Evolutionary conservation across 2,113 vertebrate genomes (phyloP).

Genomic region (zebrafish (Danio rerio)): GRCz12tu NC_133177.1:55760001-55760500

Average conservation of each 20-base stretch:
- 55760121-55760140: conserved; percentile 56
- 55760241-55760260: background rate
- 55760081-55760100: conserved; percentile 63
- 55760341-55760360: no score
- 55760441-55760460: no score
- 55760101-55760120: conserved; percentile 59
- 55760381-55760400: no score
- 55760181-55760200: background rate
- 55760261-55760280: no score
- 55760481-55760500: no score
- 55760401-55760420: no score
- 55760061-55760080: conserved; percentile 63
- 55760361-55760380: no score
- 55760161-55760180: background rate
- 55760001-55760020: background rate
- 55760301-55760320: no score
- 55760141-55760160: conserved; percentile 57
- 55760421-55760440: no score
- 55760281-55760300: no score
- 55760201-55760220: background rate
- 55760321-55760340: no score
- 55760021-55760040: background rate
- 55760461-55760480: no score
- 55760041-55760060: conserved; percentile 51
- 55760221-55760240: background rate